phyloP scores from a whole-genome alignment of 2,797 vertebrate genomes.

The Ara ararauna region DNA sequence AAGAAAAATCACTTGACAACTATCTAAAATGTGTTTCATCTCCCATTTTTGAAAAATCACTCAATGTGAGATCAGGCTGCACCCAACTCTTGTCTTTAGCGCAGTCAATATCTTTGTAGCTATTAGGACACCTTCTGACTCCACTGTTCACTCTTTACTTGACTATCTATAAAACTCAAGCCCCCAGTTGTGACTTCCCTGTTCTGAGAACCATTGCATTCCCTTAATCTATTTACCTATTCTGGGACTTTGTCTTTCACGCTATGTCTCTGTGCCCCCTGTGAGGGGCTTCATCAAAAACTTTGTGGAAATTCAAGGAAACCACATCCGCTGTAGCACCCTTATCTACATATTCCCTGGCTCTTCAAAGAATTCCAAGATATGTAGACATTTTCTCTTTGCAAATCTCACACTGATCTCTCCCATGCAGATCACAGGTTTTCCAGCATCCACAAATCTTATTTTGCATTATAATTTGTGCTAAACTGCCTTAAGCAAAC shows the following conservation, averaged over 20 bases:
- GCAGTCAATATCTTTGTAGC: accelerated
- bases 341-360: not conserved
- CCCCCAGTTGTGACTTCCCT: not conserved
- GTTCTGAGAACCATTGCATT: not conserved
- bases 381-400: not conserved
- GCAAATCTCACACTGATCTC: not conserved
- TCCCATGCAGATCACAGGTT: not conserved
- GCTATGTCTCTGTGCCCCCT: not conserved
- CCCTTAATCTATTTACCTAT: not conserved
- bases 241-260: not conserved
- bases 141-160: not conserved
- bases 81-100: not conserved
- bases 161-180: not conserved
- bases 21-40: not conserved
- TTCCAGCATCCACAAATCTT: not conserved
- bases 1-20: not conserved
- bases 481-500: not conserved
- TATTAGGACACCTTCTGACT: not conserved
- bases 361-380: not conserved
- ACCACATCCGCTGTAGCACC: not conserved
- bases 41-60: not conserved
- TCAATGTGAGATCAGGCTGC: not conserved
- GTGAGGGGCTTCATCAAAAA: not conserved
- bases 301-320: not conserved
- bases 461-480: not conserved